Percentiles rank a stretch among this genome's conserved stretches.
These are phyloP conservation scores for Drosophila yakuba DNA, from an alignment of 1,140 invertebrate genomes.

Conservation along the genomic window DNA sequence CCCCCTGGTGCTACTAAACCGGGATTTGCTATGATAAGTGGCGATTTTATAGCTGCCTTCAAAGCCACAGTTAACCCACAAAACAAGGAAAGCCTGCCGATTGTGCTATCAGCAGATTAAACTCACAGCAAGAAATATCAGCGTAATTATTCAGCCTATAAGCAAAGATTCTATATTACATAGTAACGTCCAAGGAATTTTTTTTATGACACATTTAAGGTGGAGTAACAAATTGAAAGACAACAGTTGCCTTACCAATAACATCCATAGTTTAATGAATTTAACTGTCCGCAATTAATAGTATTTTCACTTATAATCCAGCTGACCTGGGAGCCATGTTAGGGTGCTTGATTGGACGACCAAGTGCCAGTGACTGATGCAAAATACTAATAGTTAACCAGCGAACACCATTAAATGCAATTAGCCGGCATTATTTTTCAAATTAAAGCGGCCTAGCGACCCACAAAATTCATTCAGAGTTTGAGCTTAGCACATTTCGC, in stretches of 20 bases:
- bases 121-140: not conserved
- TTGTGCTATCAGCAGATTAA: not conserved
- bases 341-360: not conserved
- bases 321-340: not conserved
- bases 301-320: not conserved
- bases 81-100: conserved; percentile 6
- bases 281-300: not conserved
- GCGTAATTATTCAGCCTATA: not conserved
- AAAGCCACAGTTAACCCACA: not conserved
- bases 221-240: no score
- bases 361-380: conserved; percentile 2
- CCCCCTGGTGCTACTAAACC: not conserved
- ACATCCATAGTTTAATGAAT: not conserved
- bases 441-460: conserved; percentile 26
- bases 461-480: conserved; percentile 31
- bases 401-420: not conserved
- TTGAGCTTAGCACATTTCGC: conserved; percentile 29
- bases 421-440: not conserved
- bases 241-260: no score
- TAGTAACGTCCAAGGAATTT: no score
- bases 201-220: no score
- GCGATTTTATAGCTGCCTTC: conserved; percentile 2
- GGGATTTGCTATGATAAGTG: conserved; percentile 19
- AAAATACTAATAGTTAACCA: not conserved
- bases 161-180: no score